Evolutionary conservation across 2,888 invertebrate genomes (phyloP).

Genomic region (Thereva nobilitata): DNA sequence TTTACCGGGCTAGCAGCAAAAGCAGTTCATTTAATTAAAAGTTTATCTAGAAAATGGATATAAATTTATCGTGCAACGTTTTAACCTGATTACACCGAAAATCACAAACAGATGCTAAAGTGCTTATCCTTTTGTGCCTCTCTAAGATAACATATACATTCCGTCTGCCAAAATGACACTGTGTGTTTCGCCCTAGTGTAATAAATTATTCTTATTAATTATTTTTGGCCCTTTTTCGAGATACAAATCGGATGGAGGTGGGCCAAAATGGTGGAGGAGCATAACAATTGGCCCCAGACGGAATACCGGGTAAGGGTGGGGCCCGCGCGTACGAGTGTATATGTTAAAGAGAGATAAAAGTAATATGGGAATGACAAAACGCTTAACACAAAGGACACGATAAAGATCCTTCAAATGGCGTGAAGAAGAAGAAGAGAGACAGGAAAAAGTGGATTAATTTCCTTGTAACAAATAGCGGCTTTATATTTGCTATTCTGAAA

Average conservation of each 20-base stretch:
- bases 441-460: conserved; percentile 26
- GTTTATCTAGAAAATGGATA: conserved; percentile 25
- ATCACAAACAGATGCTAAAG: conserved; percentile 20
- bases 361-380: conserved; percentile 3
- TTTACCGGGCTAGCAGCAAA: conserved; percentile 8
- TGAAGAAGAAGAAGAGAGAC: neutral
- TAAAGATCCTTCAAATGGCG: neutral
- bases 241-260: conserved; percentile 8
- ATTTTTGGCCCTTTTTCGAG: conserved; percentile 12
- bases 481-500: conserved; percentile 7
- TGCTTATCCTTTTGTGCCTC: neutral
- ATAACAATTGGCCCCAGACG: neutral
- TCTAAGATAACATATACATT: neutral
- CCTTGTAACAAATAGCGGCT: conserved; percentile 32
- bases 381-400: conserved; percentile 11
- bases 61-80: conserved; percentile 18
- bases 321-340: no score
- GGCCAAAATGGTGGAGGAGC: conserved; percentile 14
- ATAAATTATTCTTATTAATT: conserved; percentile 34
- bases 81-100: conserved; percentile 24
- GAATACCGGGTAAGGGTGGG: no score
- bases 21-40: conserved; percentile 23
- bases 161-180: neutral
- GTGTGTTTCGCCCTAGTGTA: neutral
- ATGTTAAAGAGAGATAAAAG: neutral